Percentiles rank a stretch among this genome's conserved stretches.
Conservation (phyloP, 1,140 invertebrate genomes). For the Solen grandis region DNA sequence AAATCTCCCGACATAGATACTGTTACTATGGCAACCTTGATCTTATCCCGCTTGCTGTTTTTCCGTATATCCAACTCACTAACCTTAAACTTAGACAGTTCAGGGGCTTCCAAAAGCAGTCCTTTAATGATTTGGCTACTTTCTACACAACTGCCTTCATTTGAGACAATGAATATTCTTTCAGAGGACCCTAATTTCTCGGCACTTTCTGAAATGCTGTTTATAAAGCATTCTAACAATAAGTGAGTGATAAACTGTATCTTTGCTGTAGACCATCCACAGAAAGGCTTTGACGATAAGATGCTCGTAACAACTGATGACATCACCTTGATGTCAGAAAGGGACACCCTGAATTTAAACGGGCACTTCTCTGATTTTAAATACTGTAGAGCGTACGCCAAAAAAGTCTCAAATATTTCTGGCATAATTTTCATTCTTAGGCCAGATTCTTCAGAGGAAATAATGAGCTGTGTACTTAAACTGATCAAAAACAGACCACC, state of each 20-base stretch:
- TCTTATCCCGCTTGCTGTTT: not conserved
- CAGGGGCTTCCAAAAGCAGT: slow-evolving; percentile 58
- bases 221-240: slow-evolving; percentile 62
- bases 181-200: slow-evolving; percentile 15
- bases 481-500: slow-evolving; percentile 57
- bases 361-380: slow-evolving; percentile 44
- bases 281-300: slow-evolving; percentile 52
- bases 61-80: not conserved
- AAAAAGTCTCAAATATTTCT: slow-evolving; percentile 55
- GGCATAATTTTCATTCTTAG: slow-evolving; percentile 39
- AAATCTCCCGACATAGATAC: slow-evolving; percentile 67
- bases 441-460: slow-evolving; percentile 39
- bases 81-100: slow-evolving; percentile 36
- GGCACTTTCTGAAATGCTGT: slow-evolving; percentile 44
- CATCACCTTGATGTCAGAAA: slow-evolving; percentile 57
- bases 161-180: slow-evolving; percentile 53
- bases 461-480: slow-evolving; percentile 49
- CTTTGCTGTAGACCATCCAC: slow-evolving; percentile 33
- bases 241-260: slow-evolving; percentile 46
- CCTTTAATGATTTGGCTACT: slow-evolving; percentile 46
- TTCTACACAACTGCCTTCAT: slow-evolving; percentile 25
- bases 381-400: slow-evolving; percentile 38
- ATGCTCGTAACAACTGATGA: slow-evolving; percentile 57
- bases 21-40: slow-evolving; percentile 62
- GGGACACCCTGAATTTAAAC: slow-evolving; percentile 39